Percentiles rank a stretch among this genome's conserved stretches.
phyloP scores from a whole-genome alignment of 2,797 vertebrate genomes.

The Kryptolebias ocellatus region DNA sequence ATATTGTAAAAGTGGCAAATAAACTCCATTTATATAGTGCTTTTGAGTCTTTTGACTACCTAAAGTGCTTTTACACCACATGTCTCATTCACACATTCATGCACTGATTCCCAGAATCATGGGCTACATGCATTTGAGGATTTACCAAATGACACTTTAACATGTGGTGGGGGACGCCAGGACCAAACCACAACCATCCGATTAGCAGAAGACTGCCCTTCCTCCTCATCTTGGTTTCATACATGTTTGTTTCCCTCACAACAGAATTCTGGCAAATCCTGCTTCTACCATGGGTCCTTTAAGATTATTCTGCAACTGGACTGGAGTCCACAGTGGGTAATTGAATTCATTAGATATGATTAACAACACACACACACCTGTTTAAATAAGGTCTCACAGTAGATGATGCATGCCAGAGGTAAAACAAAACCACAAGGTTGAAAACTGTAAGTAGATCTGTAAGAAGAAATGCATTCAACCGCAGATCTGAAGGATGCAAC shows the following conservation, averaged over 20 bases:
- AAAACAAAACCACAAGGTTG: background rate
- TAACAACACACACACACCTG: conserved; percentile 4
- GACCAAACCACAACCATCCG: too few species aligned
- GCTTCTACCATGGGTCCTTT: background rate
- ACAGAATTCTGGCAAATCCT: background rate
- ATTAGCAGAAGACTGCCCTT: too few species aligned
- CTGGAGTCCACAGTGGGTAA: conserved; percentile 6
- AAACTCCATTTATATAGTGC: too few species aligned
- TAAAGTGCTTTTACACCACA: too few species aligned
- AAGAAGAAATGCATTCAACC: background rate
- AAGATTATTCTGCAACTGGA: conserved; percentile 1
- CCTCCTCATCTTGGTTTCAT: background rate
- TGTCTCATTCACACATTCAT: too few species aligned
- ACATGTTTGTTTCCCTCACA: background rate
- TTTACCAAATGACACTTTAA: too few species aligned
- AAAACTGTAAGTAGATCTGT: background rate
- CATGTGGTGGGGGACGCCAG: too few species aligned
- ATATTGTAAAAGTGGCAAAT: too few species aligned
- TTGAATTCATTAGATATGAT: conserved; percentile 9
- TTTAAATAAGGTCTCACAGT: conserved; percentile 2
- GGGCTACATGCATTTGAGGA: too few species aligned
- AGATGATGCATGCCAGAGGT: background rate
- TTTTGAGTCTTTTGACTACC: too few species aligned
- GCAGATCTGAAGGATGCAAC: background rate
- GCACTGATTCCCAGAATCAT: too few species aligned